These are phyloP conservation scores for Eurystomus glaucurus DNA, from an alignment of 2,797 vertebrate species.

Conservation along the genomic window DNA sequence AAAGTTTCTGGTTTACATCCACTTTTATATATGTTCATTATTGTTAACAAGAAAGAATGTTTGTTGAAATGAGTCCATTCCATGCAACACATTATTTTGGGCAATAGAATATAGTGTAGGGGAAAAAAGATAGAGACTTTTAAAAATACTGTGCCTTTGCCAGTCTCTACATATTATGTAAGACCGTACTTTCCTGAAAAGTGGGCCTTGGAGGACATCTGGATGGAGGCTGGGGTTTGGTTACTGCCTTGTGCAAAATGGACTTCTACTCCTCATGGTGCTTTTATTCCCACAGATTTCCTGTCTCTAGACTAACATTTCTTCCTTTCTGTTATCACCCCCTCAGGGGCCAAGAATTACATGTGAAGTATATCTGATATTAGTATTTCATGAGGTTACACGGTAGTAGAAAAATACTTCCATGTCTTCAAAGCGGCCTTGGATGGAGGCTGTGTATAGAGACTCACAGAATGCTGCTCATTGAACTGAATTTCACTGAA, in stretches of 20 bases:
- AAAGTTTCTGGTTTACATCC: constrained; percentile 21
- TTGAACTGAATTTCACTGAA: not conserved
- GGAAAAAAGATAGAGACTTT: accelerated
- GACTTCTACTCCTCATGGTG: not conserved
- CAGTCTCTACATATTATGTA: not conserved
- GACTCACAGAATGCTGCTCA: not conserved
- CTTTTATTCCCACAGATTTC: not conserved
- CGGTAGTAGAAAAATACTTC: not conserved
- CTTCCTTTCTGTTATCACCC: not conserved
- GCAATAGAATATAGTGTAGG: not conserved
- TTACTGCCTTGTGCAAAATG: not conserved
- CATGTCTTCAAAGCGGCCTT: not conserved
- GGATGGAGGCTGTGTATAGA: not conserved
- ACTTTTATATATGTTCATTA: constrained; percentile 11
- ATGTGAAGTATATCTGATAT: not conserved
- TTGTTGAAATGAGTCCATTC: not conserved
- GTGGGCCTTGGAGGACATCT: not conserved
- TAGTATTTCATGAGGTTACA: not conserved
- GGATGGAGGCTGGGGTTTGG: not conserved
- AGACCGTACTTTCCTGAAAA: not conserved
- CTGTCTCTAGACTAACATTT: not conserved
- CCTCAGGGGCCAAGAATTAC: not conserved
- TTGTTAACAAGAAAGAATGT: not conserved
- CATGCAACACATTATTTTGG: not conserved
- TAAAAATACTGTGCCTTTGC: not conserved